Evolutionary conservation across 2,113 vertebrate genomes (phyloP), one percentile per base, ranked within the genome.

Genomic region (Smithornis capensis): DNA sequence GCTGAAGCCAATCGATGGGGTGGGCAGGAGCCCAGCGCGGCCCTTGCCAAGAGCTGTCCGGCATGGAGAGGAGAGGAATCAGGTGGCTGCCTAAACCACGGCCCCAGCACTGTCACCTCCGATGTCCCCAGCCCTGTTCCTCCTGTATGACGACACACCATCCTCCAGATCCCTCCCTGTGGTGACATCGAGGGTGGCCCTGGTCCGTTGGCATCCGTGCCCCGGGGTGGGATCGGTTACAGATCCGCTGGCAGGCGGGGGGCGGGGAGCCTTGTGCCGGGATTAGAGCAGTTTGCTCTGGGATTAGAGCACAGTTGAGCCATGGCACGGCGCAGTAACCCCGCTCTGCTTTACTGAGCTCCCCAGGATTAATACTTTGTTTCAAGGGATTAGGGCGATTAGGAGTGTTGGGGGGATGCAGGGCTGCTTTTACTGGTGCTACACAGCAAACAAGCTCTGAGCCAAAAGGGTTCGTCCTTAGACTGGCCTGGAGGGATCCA

Each of bases 341-440:
- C 95, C 0, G 28, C 94, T 91, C 88, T 35, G 93, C 95, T 94
- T 68, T 88, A 7, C 94, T 82, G 94, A 97, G 95, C 97, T 96
- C 76, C 3, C 19, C 1, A 17, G 95, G 96, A 97, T 97, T 97
- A 97, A 71, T 79, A 24, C 8, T 93, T 94, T 95, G 96, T 95
- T 97, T 92, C 87, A 90, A 89, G 83, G 97, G 97, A 96, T 97
- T 94, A 96, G 86, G 94, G 90, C 11, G 96, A 96, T 97, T 92
- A 96, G 56, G 78, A 67, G 65, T n/a, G 94, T 89, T 40, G 45
- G 40, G 68, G 56, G 73, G 50, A 64, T 35, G 70, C 12, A 17
- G 92, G 74, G 68, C 40, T 95, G 83, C 55, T 63, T 28, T 71
- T 23, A 14, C 73, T 28, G 65, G 37, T 62, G 75, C 71, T 12